Conservation (phyloP, 2,113 vertebrate species). For the Mugil cephalus region DNA sequence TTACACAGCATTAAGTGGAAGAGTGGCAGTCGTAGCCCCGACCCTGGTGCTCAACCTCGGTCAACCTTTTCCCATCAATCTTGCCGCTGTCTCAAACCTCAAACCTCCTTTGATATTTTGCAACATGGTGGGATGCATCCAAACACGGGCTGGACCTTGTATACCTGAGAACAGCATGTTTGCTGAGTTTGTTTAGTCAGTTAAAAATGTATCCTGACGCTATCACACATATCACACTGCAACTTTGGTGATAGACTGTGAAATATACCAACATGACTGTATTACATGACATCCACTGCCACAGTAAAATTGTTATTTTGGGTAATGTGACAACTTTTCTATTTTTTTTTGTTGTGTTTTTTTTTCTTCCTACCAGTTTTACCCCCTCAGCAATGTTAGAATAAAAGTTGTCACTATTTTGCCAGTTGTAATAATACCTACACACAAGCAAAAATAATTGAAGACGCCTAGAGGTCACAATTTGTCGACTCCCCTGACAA, state of each 20-base stretch:
- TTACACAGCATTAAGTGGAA: conserved; percentile 83
- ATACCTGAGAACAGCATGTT: conserved; percentile 52
- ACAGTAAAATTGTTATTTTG: not conserved
- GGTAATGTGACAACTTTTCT: not conserved
- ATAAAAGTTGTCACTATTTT: conserved; percentile 5
- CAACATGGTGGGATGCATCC: conserved; percentile 70
- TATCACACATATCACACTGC: not conserved
- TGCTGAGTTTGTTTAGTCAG: conserved; percentile 41
- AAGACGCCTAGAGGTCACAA: conserved; percentile 44
- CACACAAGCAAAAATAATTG: conserved; percentile 1
- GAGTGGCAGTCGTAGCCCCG: conserved; percentile 77
- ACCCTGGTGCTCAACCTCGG: conserved; percentile 74
- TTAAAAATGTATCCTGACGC: conserved; percentile 33
- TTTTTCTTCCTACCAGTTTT: no score
- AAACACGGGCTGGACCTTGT: conserved; percentile 54
- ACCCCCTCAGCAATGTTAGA: conserved; percentile 3
- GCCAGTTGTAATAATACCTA: conserved; percentile 16
- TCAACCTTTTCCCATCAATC: conserved; percentile 84
- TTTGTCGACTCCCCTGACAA: conserved; percentile 28
- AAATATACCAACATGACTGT: not conserved
- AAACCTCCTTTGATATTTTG: conserved; percentile 66
- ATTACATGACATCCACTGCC: not conserved
- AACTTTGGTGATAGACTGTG: not conserved
- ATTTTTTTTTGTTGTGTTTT: conserved; percentile 14
- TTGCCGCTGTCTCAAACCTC: conserved; percentile 62